Evolutionary conservation across 2,888 invertebrate species (phyloP).

Genomic region (Drosophila monieri): DNA sequence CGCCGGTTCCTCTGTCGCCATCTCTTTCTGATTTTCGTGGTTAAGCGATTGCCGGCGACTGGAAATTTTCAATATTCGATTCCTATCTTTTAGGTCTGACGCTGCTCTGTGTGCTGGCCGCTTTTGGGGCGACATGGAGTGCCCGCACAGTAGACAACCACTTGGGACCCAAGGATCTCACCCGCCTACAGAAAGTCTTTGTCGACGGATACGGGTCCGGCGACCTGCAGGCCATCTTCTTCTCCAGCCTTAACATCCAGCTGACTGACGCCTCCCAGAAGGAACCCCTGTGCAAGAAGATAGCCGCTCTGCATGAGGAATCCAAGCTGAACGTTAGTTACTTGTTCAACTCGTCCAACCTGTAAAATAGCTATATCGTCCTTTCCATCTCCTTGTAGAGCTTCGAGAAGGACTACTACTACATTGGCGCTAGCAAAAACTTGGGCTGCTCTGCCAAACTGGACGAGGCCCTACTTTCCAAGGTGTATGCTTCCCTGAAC

Average conservation of each 20-base stretch:
- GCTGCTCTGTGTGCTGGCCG: conserved; percentile 57
- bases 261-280: conserved; percentile 86
- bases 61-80: conserved; percentile 8
- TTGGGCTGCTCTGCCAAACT: conserved; percentile 85
- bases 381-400: conserved; percentile 67
- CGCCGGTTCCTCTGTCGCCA: conserved; percentile 52
- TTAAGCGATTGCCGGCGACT: conserved; percentile 50
- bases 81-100: conserved; percentile 43
- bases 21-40: conserved; percentile 44
- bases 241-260: conserved; percentile 89
- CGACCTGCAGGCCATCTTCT: conserved; percentile 89
- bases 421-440: conserved; percentile 87
- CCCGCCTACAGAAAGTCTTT: conserved; percentile 82
- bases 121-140: conserved; percentile 50
- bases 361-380: not conserved
- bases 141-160: conserved; percentile 81
- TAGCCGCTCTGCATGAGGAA: conserved; percentile 72
- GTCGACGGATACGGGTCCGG: conserved; percentile 85
- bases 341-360: not conserved
- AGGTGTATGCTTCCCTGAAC: conserved; percentile 86
- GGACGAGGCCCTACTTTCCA: conserved; percentile 84
- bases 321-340: conserved; percentile 85
- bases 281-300: conserved; percentile 85
- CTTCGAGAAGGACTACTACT: conserved; percentile 87
- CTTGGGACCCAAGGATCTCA: conserved; percentile 78